Percentiles rank a stretch among this genome's conserved stretches.
Evolutionary conservation across 2,113 vertebrate genomes (phyloP).

Genomic region (Sialia sialis): DNA sequence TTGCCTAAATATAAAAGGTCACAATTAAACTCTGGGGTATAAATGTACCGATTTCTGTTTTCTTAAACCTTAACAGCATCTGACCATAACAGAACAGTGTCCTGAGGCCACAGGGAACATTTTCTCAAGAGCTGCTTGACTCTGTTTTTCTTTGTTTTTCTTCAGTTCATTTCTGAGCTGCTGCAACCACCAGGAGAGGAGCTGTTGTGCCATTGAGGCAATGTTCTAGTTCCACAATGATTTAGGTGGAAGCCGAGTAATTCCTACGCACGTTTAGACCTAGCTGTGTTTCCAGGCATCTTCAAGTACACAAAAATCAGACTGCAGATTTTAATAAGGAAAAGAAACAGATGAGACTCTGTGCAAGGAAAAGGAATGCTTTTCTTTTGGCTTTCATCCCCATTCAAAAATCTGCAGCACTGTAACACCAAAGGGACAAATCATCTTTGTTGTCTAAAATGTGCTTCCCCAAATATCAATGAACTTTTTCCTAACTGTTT

Average conservation of each 20-base stretch:
- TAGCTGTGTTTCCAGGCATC: neutral
- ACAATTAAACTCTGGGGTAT: slow-evolving; percentile 24
- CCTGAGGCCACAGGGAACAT: slow-evolving; percentile 8
- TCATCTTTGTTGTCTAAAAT: neutral
- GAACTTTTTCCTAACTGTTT: neutral
- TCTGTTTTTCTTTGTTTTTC: neutral
- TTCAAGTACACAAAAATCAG: neutral
- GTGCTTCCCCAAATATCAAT: neutral
- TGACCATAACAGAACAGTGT: neutral
- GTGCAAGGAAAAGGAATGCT: neutral
- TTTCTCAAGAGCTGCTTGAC: neutral
- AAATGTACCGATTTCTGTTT: neutral
- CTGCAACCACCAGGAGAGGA: slow-evolving; percentile 11
- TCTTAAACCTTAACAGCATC: slow-evolving; percentile 1
- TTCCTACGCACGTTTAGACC: neutral
- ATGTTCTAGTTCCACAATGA: neutral
- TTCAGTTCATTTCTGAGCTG: neutral
- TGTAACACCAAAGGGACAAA: neutral
- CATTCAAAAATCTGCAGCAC: neutral
- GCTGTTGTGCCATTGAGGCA: neutral
- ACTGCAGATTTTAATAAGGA: neutral
- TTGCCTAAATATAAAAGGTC: neutral
- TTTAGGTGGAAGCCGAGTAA: neutral
- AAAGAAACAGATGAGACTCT: neutral
- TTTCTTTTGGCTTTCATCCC: neutral